Percentiles rank a stretch among this genome's conserved stretches.
These are phyloP conservation scores for Tricholauxania praeusta DNA, from an alignment of 2,888 invertebrate species.

Conservation along the genomic window DNA sequence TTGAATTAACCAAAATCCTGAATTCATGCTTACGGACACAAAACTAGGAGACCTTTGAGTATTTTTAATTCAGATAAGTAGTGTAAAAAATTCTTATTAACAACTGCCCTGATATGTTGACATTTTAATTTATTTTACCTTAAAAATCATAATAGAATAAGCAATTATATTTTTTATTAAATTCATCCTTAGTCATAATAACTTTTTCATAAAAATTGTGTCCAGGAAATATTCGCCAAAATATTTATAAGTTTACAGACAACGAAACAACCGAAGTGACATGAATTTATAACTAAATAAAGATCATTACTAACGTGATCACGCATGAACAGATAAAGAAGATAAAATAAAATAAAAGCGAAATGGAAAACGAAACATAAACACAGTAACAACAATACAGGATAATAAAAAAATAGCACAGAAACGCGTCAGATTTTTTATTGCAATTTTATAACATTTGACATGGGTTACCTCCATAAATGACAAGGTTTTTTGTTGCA, in stretches of 20 bases:
- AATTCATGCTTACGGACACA: too few relatives aligned
- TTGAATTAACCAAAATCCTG: too few relatives aligned
- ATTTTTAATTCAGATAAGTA: too few relatives aligned
- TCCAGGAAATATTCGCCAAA: too few relatives aligned
- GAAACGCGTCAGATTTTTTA: constrained; percentile 35
- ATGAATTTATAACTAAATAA: constrained; percentile 37
- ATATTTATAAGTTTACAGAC: constrained; percentile 16
- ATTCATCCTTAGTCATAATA: too few relatives aligned
- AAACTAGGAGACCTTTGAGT: too few relatives aligned
- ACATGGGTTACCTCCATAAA: constrained; percentile 37
- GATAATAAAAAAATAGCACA: neutral
- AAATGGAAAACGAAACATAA: neutral
- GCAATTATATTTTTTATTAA: too few relatives aligned
- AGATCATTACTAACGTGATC: constrained; percentile 32
- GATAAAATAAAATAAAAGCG: neutral
- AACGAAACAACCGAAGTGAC: constrained; percentile 10
- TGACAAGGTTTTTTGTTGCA: constrained; percentile 25
- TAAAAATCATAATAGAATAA: too few relatives aligned
- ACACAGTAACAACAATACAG: neutral
- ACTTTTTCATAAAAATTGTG: too few relatives aligned
- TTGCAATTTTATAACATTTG: constrained; percentile 32
- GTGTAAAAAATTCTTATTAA: too few relatives aligned
- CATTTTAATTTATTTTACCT: too few relatives aligned
- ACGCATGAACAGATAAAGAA: constrained; percentile 19
- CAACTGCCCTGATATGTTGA: too few relatives aligned